phyloP scores from a whole-genome alignment of 1,140 invertebrate species.

The Drosophila leontia region DNA sequence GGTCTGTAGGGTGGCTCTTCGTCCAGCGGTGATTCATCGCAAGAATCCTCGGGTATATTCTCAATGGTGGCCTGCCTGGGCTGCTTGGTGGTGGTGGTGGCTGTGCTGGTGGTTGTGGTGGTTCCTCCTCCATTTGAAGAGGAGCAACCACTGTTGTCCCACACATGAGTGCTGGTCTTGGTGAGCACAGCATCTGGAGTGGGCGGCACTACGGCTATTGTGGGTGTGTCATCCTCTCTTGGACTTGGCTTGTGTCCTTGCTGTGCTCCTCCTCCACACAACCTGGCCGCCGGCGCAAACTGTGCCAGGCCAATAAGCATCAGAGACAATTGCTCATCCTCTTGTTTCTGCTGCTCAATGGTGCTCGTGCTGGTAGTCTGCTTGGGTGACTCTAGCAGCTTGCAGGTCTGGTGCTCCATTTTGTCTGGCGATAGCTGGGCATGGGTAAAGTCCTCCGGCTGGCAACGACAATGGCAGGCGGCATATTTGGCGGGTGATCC shows the following conservation, averaged over 20 bases:
- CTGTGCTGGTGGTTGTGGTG: conserved; percentile 53
- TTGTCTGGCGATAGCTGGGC: conserved; percentile 73
- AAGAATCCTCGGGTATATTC: conserved; percentile 85
- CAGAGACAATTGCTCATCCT: conserved; percentile 87
- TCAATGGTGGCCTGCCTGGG: conserved; percentile 77
- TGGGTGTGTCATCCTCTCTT: conserved; percentile 85
- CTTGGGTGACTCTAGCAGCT: conserved; percentile 78
- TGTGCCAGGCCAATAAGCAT: conserved; percentile 89
- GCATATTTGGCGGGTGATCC: conserved; percentile 64
- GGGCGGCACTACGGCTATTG: conserved; percentile 91
- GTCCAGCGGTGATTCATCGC: conserved; percentile 86
- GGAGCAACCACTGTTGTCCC: conserved; percentile 71
- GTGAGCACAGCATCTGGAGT: conserved; percentile 88
- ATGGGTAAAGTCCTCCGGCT: conserved; percentile 74
- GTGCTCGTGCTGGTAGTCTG: conserved; percentile 31
- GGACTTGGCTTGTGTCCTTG: neutral
- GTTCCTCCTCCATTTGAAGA: conserved; percentile 9
- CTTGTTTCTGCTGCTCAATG: conserved; percentile 45
- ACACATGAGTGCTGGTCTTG: conserved; percentile 81
- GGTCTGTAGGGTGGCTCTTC: conserved; percentile 87
- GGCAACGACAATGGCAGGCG: conserved; percentile 78
- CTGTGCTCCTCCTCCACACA: conserved; percentile 79
- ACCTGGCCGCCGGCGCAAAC: conserved; percentile 87
- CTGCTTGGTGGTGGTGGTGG: conserved; percentile 59
- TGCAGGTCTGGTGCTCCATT: conserved; percentile 81